phyloP scores from a whole-genome alignment of 2,888 invertebrate species.

The Epinotia ramella region DNA sequence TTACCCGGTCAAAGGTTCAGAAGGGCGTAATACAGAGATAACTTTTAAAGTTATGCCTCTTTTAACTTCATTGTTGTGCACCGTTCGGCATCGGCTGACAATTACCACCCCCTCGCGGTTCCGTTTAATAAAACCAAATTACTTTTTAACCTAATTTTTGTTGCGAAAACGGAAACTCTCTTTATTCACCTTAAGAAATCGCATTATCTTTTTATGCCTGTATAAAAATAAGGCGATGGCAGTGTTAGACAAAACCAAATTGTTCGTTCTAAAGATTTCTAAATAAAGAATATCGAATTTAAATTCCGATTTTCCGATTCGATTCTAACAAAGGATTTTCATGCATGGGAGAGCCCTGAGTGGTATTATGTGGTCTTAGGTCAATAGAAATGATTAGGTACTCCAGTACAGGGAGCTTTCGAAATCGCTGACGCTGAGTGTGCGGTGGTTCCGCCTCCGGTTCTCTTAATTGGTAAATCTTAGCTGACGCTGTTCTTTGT shows the following conservation, averaged over 20 bases:
- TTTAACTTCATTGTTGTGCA: conserved; percentile 67
- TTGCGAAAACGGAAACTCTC: conserved; percentile 53
- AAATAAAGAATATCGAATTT: conserved; percentile 1
- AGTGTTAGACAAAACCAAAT: background rate
- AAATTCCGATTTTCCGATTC: conserved; percentile 4
- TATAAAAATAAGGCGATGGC: conserved; percentile 29
- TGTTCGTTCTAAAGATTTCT: background rate
- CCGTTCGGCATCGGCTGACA: conserved; percentile 53
- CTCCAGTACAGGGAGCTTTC: conserved; percentile 45
- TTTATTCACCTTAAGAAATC: conserved; percentile 53
- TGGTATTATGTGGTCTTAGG: conserved; percentile 35
- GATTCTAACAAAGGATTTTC: background rate
- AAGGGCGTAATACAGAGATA: conserved; percentile 63
- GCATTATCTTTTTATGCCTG: conserved; percentile 52
- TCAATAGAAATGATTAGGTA: conserved; percentile 43
- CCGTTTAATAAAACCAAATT: conserved; percentile 55
- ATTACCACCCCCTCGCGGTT: conserved; percentile 55
- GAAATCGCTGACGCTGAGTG: conserved; percentile 64
- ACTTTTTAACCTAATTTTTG: conserved; percentile 58
- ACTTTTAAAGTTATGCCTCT: conserved; percentile 64
- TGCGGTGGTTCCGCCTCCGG: conserved; percentile 75
- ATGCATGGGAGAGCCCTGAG: conserved; percentile 18
- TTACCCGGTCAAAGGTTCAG: conserved; percentile 56
- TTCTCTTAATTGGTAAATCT: conserved; percentile 82
- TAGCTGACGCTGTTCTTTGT: conserved; percentile 81